Base-by-base conservation (phyloP, 2,797 vertebrate genomes). In the Bovichtus variegatus region DNA sequence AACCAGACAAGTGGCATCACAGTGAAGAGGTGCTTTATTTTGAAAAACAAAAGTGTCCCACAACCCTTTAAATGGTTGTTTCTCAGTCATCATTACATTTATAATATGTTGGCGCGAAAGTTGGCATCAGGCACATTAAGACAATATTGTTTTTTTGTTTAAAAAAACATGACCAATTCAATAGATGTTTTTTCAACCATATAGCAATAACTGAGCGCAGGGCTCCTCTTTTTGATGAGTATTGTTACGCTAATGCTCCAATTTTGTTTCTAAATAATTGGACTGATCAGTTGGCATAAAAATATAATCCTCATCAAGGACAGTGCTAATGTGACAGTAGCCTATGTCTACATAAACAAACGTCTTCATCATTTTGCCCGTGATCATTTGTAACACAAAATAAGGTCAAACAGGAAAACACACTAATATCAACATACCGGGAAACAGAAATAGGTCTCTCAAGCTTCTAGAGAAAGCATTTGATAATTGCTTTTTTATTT, bases 81-180 rank as follows among this genome's bases (percentile, higher is more conserved):
- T 38, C 12, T 5, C 38, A 1, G 38, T 10, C 12, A 13, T 15
- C 13, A 3, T 15, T 3, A 15, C 4, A 34, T 9, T 9, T 2
- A 9, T 9, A 2, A 9, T 9, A 9, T 34, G 2, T 9, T 9
- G 9, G 7, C 31, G 2, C 7, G 1, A 2, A 9, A 34, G 2
- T 34, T 34, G 2, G 7, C 34, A 2, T 34, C 31, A 31, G 34
- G 31, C 31, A 7, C 6, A 34, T 34, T 9, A 8, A 34, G 31
- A 34, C 31, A 9, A 34, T 34, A 34, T 34, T 6, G 34, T 34
- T n/a, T n/a, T n/a, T n/a, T n/a, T n/a, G n/a, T n/a, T n/a, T n/a
- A n/a, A n/a, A n/a, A n/a, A 27, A 27, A 27, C n/a, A n/a, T n/a
- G n/a, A n/a, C n/a, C n/a, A n/a, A n/a, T n/a, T n/a, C n/a, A n/a